phyloP scores from a whole-genome alignment of 2,888 invertebrate species.

The Drosophila merina region DNA sequence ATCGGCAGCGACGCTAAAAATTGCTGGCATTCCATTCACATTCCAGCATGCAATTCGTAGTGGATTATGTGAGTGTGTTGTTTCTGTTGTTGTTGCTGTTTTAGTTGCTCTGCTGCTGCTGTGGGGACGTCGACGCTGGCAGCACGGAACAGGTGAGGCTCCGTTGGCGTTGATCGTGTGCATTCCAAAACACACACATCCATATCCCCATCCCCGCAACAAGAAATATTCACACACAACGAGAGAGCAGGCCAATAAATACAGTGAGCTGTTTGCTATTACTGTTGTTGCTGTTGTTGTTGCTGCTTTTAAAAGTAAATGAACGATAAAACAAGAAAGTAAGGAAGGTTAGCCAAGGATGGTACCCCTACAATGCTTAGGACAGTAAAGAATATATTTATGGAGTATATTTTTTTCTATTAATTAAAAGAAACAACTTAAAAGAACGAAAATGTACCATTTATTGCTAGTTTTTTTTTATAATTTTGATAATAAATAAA shows the following conservation, averaged over 20 bases:
- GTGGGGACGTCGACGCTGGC: slow-evolving; percentile 37
- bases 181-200: slow-evolving; percentile 65
- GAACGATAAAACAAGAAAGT: slow-evolving; percentile 74
- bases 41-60: slow-evolving; percentile 82
- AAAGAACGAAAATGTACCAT: no score
- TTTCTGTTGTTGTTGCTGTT: slow-evolving; percentile 39
- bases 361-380: not conserved
- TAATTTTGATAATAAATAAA: not conserved
- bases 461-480: not conserved
- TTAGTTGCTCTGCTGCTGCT: slow-evolving; percentile 50
- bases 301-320: slow-evolving; percentile 75
- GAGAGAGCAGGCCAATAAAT: slow-evolving; percentile 72
- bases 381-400: not conserved
- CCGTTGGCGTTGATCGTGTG: slow-evolving; percentile 65
- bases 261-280: slow-evolving; percentile 45
- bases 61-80: slow-evolving; percentile 63
- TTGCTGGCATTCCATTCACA: slow-evolving; percentile 83
- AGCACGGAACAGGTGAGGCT: slow-evolving; percentile 76
- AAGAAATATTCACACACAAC: slow-evolving; percentile 7
- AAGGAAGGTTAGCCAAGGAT: slow-evolving; percentile 25
- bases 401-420: no score
- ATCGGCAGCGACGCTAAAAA: slow-evolving; percentile 81
- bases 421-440: no score
- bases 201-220: slow-evolving; percentile 33
- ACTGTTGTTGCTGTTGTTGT: slow-evolving; percentile 46